Evolutionary conservation across 2,113 vertebrate genomes (phyloP).

Genomic region (Nycticorax nycticorax): DNA sequence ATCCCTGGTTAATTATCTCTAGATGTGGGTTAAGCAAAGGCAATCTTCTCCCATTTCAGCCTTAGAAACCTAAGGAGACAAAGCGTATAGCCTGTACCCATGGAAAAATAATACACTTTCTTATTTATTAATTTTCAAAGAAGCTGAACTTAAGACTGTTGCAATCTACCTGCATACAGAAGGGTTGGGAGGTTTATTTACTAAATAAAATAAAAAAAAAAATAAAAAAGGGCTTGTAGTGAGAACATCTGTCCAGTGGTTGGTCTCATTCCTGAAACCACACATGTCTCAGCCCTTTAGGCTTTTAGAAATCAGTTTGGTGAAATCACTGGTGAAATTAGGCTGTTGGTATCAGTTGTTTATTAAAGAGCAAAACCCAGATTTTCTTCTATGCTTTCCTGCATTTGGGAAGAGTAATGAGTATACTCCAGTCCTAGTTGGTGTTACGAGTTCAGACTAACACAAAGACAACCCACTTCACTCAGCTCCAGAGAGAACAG

Average conservation of each 20-base stretch:
- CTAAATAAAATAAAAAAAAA: not conserved
- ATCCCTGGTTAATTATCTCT: not conserved
- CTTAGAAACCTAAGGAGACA: not conserved
- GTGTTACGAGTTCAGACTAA: not conserved
- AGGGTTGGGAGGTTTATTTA: not conserved
- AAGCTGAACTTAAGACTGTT: not conserved
- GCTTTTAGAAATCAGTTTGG: not conserved
- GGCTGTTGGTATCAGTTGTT: not conserved
- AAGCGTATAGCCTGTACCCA: not conserved
- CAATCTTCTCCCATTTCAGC: not conserved
- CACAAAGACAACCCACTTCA: not conserved
- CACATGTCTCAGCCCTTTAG: not conserved
- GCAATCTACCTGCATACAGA: not conserved
- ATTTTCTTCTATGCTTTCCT: not conserved
- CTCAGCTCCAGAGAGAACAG: not conserved
- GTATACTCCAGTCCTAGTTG: not conserved
- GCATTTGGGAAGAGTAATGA: not conserved
- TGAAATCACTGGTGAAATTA: not conserved
- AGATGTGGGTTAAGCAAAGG: not conserved
- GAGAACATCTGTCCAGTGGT: not conserved
- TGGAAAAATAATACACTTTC: not conserved
- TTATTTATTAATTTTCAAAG: not conserved
- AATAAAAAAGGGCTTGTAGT: not conserved
- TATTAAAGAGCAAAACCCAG: not conserved
- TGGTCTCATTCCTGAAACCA: not conserved